A percentile compares a stretch with the other conserved stretches of the same genome.
These are phyloP conservation scores for Rhagium mordax DNA, from an alignment of 2,888 invertebrate genomes.

Conservation along the genomic window DNA sequence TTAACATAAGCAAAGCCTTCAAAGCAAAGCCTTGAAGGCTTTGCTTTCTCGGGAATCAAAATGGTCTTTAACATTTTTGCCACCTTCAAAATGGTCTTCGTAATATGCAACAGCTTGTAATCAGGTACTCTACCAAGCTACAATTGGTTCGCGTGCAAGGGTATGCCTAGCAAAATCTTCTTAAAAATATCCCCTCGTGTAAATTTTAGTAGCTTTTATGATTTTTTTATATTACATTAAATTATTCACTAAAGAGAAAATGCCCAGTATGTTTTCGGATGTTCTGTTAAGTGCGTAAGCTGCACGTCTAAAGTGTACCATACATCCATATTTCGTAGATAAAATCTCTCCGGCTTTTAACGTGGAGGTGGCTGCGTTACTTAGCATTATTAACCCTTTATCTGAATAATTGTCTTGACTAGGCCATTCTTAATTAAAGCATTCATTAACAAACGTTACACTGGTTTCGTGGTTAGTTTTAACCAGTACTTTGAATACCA, in stretches of 20 bases:
- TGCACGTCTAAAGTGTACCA: constrained; percentile 53
- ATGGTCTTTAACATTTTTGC: constrained; percentile 6
- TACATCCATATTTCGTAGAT: constrained; percentile 1
- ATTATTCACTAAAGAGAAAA: constrained; percentile 52
- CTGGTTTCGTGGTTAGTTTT: not conserved
- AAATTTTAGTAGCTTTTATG: constrained; percentile 59
- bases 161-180: constrained; percentile 53
- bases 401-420: not conserved
- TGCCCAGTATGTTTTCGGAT: constrained; percentile 53
- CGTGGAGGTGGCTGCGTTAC: not conserved
- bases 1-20: no score
- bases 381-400: constrained; percentile 12
- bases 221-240: constrained; percentile 56
- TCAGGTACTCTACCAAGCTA: constrained; percentile 57
- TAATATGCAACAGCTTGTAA: constrained; percentile 36
- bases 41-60: constrained; percentile 6
- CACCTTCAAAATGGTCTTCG: constrained; percentile 16
- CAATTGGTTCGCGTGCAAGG: constrained; percentile 57
- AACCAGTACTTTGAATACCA: not conserved
- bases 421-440: not conserved
- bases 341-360: not conserved
- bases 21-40: not conserved
- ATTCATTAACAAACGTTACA: constrained; percentile 10
- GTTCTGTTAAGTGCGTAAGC: constrained; percentile 59
- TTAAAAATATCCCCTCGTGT: constrained; percentile 56